Conservation (phyloP, 37 sponge, comb jelly and placozoan genomes). For the Eunapius fragilis region DNA sequence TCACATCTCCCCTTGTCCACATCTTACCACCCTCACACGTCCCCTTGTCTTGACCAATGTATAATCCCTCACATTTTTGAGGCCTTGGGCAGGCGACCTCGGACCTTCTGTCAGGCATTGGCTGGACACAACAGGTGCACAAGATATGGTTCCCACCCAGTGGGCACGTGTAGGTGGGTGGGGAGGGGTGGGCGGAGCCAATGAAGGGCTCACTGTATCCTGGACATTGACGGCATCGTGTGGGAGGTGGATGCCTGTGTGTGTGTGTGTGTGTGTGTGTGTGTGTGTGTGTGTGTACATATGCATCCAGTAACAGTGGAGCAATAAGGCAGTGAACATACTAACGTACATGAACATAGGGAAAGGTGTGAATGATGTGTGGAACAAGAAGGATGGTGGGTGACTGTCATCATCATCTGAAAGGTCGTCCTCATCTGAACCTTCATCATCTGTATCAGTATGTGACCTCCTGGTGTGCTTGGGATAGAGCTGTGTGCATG, state of each 20-base stretch:
- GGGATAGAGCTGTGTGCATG: not conserved
- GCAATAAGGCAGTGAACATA: not conserved
- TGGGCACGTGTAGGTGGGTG: slow-evolving; percentile 66
- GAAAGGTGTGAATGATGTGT: not conserved
- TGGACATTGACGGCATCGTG: slow-evolving; percentile 86
- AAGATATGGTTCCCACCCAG: slow-evolving; percentile 59
- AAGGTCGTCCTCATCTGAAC: not conserved
- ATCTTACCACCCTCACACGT: too few relatives aligned
- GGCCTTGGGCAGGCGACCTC: slow-evolving; percentile 49
- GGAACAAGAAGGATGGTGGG: not conserved
- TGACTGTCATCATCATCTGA: not conserved
- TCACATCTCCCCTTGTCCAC: too few relatives aligned
- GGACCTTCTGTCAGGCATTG: slow-evolving; percentile 79
- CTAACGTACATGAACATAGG: not conserved
- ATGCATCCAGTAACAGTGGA: not conserved
- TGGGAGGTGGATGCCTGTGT: not conserved
- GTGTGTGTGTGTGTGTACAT: not conserved
- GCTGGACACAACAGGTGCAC: slow-evolving; percentile 83
- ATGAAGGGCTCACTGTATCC: slow-evolving; percentile 28
- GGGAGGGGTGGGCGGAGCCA: slow-evolving; percentile 17
- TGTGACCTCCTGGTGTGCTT: not conserved
- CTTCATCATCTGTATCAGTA: not conserved
- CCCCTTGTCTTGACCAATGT: not conserved
- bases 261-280: not conserved
- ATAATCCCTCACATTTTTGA: slow-evolving; percentile 72